phyloP scores from a whole-genome alignment of 1,140 invertebrate species.

The Caenorhabditis inopinata region DNA sequence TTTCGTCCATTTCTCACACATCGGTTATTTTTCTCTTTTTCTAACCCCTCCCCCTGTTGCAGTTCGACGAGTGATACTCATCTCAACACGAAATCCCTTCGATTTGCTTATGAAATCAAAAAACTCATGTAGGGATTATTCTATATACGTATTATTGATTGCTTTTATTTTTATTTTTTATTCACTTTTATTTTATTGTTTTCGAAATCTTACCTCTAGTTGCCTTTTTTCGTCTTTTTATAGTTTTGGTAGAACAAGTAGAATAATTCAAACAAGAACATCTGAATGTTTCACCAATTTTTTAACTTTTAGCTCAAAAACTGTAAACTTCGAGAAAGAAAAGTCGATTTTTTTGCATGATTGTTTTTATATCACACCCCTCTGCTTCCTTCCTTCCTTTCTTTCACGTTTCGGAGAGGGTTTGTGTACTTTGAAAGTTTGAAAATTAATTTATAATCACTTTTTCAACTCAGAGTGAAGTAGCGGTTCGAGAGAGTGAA shows the following conservation, averaged over 20 bases:
- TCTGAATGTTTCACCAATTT: neutral
- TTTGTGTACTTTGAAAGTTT: too few relatives aligned
- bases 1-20: too few relatives aligned
- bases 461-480: too few relatives aligned
- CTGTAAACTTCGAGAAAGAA: too few relatives aligned
- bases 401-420: too few relatives aligned
- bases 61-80: constrained; percentile 47
- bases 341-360: neutral
- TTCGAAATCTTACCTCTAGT: neutral
- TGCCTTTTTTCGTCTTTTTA: neutral
- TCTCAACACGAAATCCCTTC: constrained; percentile 40
- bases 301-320: too few relatives aligned
- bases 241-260: neutral
- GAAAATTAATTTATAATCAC: too few relatives aligned
- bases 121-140: constrained; percentile 44
- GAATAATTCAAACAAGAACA: too few relatives aligned
- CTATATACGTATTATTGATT: neutral
- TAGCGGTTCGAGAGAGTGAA: too few relatives aligned
- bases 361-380: neutral
- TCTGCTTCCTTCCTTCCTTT: neutral
- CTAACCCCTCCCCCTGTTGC: constrained; percentile 6
- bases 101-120: constrained; percentile 50
- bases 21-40: neutral
- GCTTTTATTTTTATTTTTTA: neutral
- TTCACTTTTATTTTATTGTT: neutral